Base-by-base conservation (phyloP, 2,888 invertebrate genomes). In the Eupithecia exiguata region DNA sequence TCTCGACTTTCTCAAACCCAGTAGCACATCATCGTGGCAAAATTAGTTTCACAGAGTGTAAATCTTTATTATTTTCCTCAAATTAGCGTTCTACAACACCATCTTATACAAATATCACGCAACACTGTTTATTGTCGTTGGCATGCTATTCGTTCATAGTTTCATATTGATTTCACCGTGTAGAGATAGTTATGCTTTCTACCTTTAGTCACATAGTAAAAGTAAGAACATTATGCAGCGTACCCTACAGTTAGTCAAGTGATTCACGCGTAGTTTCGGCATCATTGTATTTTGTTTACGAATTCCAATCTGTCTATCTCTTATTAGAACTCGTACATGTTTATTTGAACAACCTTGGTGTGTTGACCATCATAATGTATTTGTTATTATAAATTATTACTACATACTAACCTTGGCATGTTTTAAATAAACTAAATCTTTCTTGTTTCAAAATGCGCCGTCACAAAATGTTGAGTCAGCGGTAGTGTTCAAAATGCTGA, bases 111-210 rank as follows among this genome's bases (percentile, higher is more conserved):
- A 80, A 80, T 78, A 85, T 81, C 89, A 90, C 87, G 90, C 90
- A 83, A 89, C 84, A 83, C 72, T 63, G 72, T 80, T 78, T 79
- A 74, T 74, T 78, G 77, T 79, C 79, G 21, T 83, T 21, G 14
- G 83, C 84, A 84, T 84, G 84, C 82, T 83, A 79, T 80, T 81
- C 78, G 82, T 83, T 86, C 35, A 63, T 65, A 65, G 38, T 38
- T 65, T 38, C 84, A 82, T 84, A 89, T 83, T 84, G 88, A 86
- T 90, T 90, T 90, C 90, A 86, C 89, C 84, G 85, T 84, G 82
- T 84, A 85, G 85, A 86, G 86, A 86, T 84, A 84, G 86, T 86
- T 86, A 86, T 89, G 87, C 89, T 89, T 89, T 90, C 89, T 89
- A 86, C 86, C 76, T 83, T 78, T 77, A 58, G 73, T 78, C 76